phyloP scores from a whole-genome alignment of 2,113 vertebrate species.

The Nycticryphes semicollaris region DNA sequence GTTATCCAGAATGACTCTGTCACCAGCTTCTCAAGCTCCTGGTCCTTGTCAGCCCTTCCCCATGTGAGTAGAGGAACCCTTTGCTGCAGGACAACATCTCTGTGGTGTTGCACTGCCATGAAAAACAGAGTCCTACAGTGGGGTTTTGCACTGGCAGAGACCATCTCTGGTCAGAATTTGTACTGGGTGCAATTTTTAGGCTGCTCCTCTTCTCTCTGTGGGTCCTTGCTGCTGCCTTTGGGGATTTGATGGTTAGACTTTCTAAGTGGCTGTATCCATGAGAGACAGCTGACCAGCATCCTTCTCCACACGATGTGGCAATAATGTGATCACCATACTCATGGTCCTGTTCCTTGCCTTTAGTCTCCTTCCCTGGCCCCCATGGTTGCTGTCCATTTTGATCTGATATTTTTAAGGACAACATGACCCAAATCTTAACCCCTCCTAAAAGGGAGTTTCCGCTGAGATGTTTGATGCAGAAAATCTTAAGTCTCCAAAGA shows the following conservation, averaged over 20 bases:
- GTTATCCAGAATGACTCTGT: background rate
- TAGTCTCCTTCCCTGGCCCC: background rate
- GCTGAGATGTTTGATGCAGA: background rate
- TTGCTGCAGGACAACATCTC: background rate
- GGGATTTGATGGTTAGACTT: background rate
- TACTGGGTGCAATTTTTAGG: background rate
- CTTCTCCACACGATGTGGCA: background rate
- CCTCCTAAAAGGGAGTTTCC: background rate
- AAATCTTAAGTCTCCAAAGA: background rate
- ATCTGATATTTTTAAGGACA: background rate
- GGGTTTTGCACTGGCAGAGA: background rate
- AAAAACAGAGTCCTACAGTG: rapidly evolving
- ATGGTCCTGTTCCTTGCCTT: background rate
- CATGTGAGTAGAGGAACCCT: background rate
- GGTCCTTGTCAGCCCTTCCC: background rate
- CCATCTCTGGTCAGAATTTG: background rate
- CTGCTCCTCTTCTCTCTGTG: background rate
- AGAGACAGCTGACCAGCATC: background rate
- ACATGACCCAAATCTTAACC: background rate
- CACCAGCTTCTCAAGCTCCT: background rate
- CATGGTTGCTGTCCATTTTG: background rate
- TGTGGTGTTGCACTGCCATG: background rate
- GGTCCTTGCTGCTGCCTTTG: background rate
- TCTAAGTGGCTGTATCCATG: background rate
- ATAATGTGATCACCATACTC: background rate